A percentile compares a stretch with the other conserved stretches of the same genome.
These are phyloP conservation scores for Drosophila borealis DNA, from an alignment of 2,888 invertebrate genomes.

Conservation along the genomic window DNA sequence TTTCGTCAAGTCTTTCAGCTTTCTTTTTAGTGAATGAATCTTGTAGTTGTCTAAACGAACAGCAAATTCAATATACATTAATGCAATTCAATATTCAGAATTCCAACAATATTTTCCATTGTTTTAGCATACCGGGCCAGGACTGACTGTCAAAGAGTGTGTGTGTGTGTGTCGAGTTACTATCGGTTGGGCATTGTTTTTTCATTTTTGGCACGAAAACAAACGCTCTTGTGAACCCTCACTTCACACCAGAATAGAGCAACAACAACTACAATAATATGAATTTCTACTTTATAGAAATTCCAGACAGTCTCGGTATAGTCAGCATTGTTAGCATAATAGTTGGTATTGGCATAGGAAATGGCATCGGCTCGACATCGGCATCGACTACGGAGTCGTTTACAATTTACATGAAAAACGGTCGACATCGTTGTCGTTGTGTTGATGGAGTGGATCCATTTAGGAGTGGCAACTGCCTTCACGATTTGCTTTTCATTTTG, in stretches of 20 bases:
- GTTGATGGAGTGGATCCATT: constrained; percentile 69
- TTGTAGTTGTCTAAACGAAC: neutral
- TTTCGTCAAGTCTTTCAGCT: neutral
- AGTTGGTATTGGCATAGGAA: constrained; percentile 41
- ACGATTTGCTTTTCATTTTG: constrained; percentile 74
- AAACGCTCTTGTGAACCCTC: constrained; percentile 25
- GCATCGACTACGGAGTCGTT: constrained; percentile 28
- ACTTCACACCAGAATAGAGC: constrained; percentile 26
- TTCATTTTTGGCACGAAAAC: constrained; percentile 64
- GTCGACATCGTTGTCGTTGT: constrained; percentile 37
- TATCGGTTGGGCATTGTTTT: constrained; percentile 43
- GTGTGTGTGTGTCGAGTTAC: constrained; percentile 16
- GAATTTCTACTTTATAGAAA: constrained; percentile 58
- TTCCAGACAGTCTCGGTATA: constrained; percentile 58
- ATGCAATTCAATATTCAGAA: constrained; percentile 62
- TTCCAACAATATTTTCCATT: constrained; percentile 51
- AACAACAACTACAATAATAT: constrained; percentile 17
- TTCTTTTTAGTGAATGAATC: constrained; percentile 17
- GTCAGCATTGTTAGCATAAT: constrained; percentile 40
- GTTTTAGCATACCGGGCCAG: constrained; percentile 31
- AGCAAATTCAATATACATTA: constrained; percentile 42
- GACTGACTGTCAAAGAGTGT: constrained; percentile 13
- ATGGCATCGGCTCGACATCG: constrained; percentile 24
- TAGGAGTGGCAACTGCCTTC: constrained; percentile 65
- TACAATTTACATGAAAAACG: constrained; percentile 34